Conservation (phyloP, 1,140 invertebrate species). For the Drosophila repleta region DNA sequence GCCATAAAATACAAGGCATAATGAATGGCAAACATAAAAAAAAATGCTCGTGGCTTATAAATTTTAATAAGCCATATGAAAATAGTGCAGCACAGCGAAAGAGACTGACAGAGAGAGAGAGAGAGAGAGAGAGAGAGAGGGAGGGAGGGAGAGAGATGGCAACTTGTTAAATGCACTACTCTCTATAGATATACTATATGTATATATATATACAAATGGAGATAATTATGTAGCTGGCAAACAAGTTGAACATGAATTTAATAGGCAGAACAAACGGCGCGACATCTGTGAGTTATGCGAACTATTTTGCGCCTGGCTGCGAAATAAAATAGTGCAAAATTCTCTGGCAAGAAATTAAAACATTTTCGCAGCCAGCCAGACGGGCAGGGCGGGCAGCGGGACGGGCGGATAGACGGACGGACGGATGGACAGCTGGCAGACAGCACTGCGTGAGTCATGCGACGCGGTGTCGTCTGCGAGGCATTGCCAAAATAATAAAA, state of each 20-base stretch:
- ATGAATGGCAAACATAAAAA: slow-evolving; percentile 50
- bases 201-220: slow-evolving; percentile 34
- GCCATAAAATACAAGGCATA: slow-evolving; percentile 45
- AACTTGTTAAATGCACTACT: slow-evolving; percentile 20
- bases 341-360: slow-evolving; percentile 70
- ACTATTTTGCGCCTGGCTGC: slow-evolving; percentile 25
- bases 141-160: too few species aligned
- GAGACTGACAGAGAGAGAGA: too few species aligned
- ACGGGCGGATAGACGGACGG: slow-evolving; percentile 17
- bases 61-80: slow-evolving; percentile 63
- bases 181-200: neutral
- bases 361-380: slow-evolving; percentile 48
- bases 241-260: slow-evolving; percentile 61
- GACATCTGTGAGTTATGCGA: slow-evolving; percentile 40
- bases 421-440: slow-evolving; percentile 49
- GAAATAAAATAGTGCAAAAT: slow-evolving; percentile 29
- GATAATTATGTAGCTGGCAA: slow-evolving; percentile 62
- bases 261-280: slow-evolving; percentile 38
- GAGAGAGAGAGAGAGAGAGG: too few species aligned
- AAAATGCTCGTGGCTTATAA: slow-evolving; percentile 52
- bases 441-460: slow-evolving; percentile 57
- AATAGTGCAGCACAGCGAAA: neutral
- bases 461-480: slow-evolving; percentile 30
- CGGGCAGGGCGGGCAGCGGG: too few species aligned
- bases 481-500: slow-evolving; percentile 35